Base-by-base conservation (phyloP, 2,888 invertebrate species). In the Hypolimnas misippus region DNA sequence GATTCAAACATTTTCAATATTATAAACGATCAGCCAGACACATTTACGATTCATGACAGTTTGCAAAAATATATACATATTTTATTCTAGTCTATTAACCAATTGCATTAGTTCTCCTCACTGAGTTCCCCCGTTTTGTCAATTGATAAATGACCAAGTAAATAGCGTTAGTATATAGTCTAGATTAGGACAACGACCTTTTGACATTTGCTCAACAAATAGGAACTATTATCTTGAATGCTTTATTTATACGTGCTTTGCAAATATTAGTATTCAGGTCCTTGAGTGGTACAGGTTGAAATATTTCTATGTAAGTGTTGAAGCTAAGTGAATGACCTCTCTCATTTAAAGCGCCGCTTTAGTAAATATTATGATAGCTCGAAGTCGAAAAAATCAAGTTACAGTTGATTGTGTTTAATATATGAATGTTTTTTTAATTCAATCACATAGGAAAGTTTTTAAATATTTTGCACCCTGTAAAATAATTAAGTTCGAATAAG, bases 151-250 rank as follows among this genome's bases (percentile, higher is more conserved):
- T 57, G n/a, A 62, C 42, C 40, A 54, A 19, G 50, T 51, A 56
- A 56, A 56, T 51, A 62, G 44, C 25, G 25, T 40, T 42, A 12
- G 56, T 50, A 33, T 51, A 56, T 50, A 29, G 42, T 51, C 56
- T 52, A 62, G 62, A 62, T 57, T 62, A 56, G 62, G 56, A 19
- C 62, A 44, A 51, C 42, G 62, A 62, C 62, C 62, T 62, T 62
- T 44, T 44, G 62, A 52, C 51, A 57, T 62, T 62, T 57, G 42
- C 44, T 44, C 3, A 44, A 17, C 50, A 62, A 62, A 29, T 52
- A 29, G 29, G 14, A 31, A 31, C 8, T 29, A n/a, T 21, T 46
- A 51, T 33, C 40, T 38, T 38, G 21, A 46, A 46, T n/a, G 35
- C 25, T 57, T 16, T 35, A 25, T 17, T 55, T 29, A 25, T 50